These are phyloP conservation scores for Caprella mutica DNA, from an alignment of 2,888 invertebrate species.

Conservation along the genomic window DNA sequence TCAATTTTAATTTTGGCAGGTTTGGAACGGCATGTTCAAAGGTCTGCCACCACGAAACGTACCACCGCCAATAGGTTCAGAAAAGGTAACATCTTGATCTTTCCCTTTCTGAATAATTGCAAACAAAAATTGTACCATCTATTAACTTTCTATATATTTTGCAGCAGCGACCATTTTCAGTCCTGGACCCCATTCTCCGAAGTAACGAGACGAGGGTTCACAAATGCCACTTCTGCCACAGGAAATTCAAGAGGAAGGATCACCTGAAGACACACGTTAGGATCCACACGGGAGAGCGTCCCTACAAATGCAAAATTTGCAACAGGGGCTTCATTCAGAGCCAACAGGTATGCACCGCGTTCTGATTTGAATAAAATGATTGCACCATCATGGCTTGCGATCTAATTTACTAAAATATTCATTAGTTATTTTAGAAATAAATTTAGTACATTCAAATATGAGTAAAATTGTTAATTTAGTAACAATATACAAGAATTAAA, in stretches of 20 bases:
- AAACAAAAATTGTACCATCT: background rate
- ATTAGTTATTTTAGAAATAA: no score
- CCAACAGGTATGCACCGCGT: background rate
- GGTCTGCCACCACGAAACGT: background rate
- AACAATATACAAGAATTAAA: no score
- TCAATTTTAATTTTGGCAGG: background rate
- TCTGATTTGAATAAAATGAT: no score
- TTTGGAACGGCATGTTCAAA: conserved; percentile 6
- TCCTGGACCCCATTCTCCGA: conserved; percentile 30
- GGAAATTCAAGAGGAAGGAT: conserved; percentile 33
- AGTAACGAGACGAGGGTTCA: conserved; percentile 29
- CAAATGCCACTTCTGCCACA: conserved; percentile 32
- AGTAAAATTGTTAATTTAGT: no score
- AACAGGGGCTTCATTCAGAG: conserved; percentile 23
- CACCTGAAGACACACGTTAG: conserved; percentile 32
- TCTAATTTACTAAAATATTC: no score
- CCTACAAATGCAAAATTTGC: conserved; percentile 33
- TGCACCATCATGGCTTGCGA: no score
- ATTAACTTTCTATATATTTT: background rate
- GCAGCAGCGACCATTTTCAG: conserved; percentile 29
- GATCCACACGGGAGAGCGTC: conserved; percentile 33
- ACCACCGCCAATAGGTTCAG: background rate
- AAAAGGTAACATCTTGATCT: background rate
- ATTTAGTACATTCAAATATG: no score
- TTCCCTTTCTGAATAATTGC: background rate